Conservation (phyloP, 2,113 vertebrate species). For the Oriolus oriolus region DNA sequence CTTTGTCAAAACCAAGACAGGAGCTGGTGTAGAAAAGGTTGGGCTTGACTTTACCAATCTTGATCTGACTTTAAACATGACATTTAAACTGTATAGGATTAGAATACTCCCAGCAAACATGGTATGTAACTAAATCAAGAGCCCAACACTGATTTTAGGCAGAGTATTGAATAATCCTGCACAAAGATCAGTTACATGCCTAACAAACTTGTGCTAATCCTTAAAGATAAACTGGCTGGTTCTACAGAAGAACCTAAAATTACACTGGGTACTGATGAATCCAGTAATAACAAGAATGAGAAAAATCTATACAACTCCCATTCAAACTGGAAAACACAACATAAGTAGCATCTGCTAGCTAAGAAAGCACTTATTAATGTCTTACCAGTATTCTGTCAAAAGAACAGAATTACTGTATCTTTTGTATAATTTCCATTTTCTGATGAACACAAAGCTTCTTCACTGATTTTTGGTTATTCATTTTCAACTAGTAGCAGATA, state of each 20-base stretch:
- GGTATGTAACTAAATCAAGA: rapidly evolving
- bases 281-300: not conserved
- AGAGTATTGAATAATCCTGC: not conserved
- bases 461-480: not conserved
- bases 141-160: not conserved
- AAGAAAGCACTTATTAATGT: not conserved
- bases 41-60: not conserved
- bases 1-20: not conserved
- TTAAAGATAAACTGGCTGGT: not conserved
- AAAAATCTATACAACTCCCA: not conserved
- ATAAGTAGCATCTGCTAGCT: not conserved
- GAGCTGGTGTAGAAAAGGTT: not conserved
- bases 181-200: not conserved
- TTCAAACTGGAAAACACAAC: not conserved
- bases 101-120: not conserved
- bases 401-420: not conserved
- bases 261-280: not conserved
- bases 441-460: not conserved
- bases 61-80: not conserved
- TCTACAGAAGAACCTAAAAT: not conserved
- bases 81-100: not conserved
- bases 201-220: not conserved
- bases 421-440: not conserved
- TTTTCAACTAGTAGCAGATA: not conserved
- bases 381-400: not conserved